These are phyloP conservation scores for Bothrops jararaca DNA, from an alignment of 2,113 vertebrate genomes.

Conservation along the genomic window DNA sequence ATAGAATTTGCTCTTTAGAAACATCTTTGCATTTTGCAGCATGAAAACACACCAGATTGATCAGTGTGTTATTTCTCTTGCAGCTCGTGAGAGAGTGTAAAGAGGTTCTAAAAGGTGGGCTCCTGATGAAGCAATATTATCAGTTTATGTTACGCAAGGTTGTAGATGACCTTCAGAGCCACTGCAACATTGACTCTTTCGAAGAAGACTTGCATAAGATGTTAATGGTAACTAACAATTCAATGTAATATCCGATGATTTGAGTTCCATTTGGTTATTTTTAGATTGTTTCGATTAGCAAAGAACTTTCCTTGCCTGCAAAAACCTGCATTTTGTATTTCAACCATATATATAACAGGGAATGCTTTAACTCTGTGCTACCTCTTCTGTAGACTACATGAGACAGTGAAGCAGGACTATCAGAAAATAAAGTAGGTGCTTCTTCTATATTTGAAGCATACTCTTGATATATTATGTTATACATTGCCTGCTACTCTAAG, in stretches of 20 bases:
- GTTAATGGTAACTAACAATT: constrained; percentile 82
- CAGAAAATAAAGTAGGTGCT: neutral
- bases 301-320: neutral
- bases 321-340: neutral
- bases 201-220: constrained; percentile 98
- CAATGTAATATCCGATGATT: neutral
- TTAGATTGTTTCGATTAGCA: neutral
- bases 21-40: neutral
- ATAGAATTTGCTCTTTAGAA: neutral
- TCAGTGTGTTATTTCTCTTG: constrained; percentile 41
- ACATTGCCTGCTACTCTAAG: neutral
- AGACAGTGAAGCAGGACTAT: neutral
- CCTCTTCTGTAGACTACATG: neutral
- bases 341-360: neutral
- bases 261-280: neutral
- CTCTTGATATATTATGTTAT: neutral
- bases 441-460: neutral
- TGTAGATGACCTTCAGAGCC: constrained; percentile 75
- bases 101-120: constrained; percentile 94
- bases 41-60: neutral
- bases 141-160: constrained; percentile 93
- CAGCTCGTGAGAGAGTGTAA: constrained; percentile 97
- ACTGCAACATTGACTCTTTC: constrained; percentile 94
- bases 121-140: constrained; percentile 99
- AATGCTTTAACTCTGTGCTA: neutral